A percentile compares a stretch with the other conserved stretches of the same genome.
Conservation (phyloP, 1,140 invertebrate species). For the Calephelis virginiensis region DNA sequence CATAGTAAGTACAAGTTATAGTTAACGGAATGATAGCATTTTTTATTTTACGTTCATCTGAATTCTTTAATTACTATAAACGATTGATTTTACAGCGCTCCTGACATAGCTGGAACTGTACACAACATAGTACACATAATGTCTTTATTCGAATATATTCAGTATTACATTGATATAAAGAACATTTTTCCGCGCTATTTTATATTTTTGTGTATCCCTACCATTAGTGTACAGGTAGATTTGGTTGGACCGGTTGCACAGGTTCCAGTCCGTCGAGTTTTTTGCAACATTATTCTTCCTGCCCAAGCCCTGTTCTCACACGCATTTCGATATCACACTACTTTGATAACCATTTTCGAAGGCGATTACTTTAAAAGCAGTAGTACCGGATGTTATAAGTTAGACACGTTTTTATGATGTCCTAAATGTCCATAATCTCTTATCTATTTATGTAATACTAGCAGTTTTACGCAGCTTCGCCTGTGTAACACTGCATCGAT, state of each 20-base stretch:
- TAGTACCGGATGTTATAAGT: constrained; percentile 5
- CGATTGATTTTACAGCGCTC: constrained; percentile 34
- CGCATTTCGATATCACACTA: constrained; percentile 46
- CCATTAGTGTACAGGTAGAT: constrained; percentile 36
- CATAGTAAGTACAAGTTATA: background rate
- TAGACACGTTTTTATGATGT: background rate
- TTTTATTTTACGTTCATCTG: constrained; percentile 8
- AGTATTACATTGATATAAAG: constrained; percentile 7
- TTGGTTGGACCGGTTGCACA: constrained; percentile 55
- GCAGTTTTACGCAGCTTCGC: no score
- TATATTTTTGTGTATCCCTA: background rate
- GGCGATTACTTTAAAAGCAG: background rate
- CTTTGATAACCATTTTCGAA: constrained; percentile 20
- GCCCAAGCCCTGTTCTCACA: constrained; percentile 48
- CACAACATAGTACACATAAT: constrained; percentile 1
- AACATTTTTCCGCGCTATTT: constrained; percentile 1
- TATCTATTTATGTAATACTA: background rate
- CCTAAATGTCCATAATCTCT: background rate
- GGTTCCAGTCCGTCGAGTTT: constrained; percentile 48
- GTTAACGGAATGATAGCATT: constrained; percentile 2
- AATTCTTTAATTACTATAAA: constrained; percentile 25
- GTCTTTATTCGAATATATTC: constrained; percentile 9
- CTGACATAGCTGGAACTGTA: constrained; percentile 30
- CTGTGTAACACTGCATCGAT: no score
- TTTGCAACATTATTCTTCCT: constrained; percentile 66